phyloP scores from a whole-genome alignment of 2,888 invertebrate genomes.

The Drosophila kokeensis region DNA sequence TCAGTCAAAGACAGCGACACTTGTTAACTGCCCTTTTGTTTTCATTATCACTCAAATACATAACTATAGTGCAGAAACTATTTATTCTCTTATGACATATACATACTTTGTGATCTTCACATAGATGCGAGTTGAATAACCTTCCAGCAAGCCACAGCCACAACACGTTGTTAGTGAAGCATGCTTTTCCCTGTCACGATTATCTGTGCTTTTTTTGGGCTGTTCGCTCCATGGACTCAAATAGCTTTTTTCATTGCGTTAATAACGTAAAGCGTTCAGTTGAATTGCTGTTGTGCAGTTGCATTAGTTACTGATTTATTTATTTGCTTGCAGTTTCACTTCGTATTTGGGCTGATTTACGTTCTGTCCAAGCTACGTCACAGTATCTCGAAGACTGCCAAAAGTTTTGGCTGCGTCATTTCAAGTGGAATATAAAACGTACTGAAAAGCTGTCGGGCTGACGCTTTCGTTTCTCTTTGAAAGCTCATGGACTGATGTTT shows the following conservation, averaged over 20 bases:
- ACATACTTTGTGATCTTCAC: slow-evolving; percentile 27
- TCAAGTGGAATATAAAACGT: slow-evolving; percentile 48
- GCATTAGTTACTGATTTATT: slow-evolving; percentile 3
- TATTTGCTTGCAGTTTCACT: slow-evolving; percentile 13
- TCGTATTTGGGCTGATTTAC: slow-evolving; percentile 14
- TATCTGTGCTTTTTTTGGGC: slow-evolving; percentile 33
- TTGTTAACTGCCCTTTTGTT: slow-evolving; percentile 1
- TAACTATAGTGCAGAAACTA: slow-evolving; percentile 7
- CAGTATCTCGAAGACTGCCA: slow-evolving; percentile 61
- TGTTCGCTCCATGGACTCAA: slow-evolving; percentile 30
- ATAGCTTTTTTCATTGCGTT: slow-evolving; percentile 38
- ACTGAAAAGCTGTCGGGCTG: slow-evolving; percentile 46
- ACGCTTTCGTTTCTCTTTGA: slow-evolving; percentile 49
- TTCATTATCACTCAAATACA: neutral
- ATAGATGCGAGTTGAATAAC: slow-evolving; percentile 55
- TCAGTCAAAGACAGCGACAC: neutral
- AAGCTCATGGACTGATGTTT: slow-evolving; percentile 38
- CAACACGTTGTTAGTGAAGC: slow-evolving; percentile 33
- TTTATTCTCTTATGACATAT: slow-evolving; percentile 4
- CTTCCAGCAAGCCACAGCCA: slow-evolving; percentile 30
- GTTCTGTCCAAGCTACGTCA: slow-evolving; percentile 64
- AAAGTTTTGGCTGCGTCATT: slow-evolving; percentile 62
- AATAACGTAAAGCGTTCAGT: slow-evolving; percentile 12
- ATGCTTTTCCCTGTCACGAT: slow-evolving; percentile 51
- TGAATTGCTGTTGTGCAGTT: slow-evolving; percentile 14